Percentiles rank a stretch among this genome's conserved stretches.
Evolutionary conservation across 2,888 invertebrate species (phyloP).

Genomic region (Sericinus montela): DNA sequence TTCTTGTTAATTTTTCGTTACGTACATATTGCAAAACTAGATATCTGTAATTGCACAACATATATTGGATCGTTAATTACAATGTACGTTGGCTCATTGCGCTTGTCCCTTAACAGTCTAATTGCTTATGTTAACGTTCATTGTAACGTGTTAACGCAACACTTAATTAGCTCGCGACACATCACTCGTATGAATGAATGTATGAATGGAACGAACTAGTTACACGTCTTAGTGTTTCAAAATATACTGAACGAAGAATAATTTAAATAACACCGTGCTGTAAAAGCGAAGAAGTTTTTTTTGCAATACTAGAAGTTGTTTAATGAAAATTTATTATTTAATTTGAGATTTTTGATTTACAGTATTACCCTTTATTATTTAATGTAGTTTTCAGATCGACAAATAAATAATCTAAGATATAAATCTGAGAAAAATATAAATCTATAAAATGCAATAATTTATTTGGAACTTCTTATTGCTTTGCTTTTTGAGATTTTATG

Average conservation of each 20-base stretch:
- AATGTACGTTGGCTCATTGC: slow-evolving; percentile 18
- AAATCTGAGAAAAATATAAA: no score
- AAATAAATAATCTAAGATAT: no score
- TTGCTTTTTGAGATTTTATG: no score
- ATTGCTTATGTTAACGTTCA: slow-evolving; percentile 24
- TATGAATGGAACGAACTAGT: slow-evolving; percentile 21
- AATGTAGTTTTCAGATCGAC: no score
- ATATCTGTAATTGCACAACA: slow-evolving; percentile 21
- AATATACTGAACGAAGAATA: not conserved
- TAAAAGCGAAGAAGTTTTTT: not conserved
- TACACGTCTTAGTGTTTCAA: not conserved
- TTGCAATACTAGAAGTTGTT: no score
- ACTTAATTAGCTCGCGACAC: slow-evolving; percentile 21
- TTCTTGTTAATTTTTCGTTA: slow-evolving; percentile 3
- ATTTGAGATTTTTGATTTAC: no score
- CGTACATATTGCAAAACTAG: slow-evolving; percentile 2
- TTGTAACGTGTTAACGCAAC: slow-evolving; percentile 24
- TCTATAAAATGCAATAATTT: no score
- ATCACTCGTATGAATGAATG: slow-evolving; percentile 28
- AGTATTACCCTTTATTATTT: no score
- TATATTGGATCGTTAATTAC: slow-evolving; percentile 26
- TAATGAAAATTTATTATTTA: no score
- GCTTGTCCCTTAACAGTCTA: slow-evolving; percentile 23
- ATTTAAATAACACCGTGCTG: not conserved
- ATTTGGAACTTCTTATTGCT: no score